Conservation (phyloP, 2,797 vertebrate species). For the Sebastes itinus region DNA sequence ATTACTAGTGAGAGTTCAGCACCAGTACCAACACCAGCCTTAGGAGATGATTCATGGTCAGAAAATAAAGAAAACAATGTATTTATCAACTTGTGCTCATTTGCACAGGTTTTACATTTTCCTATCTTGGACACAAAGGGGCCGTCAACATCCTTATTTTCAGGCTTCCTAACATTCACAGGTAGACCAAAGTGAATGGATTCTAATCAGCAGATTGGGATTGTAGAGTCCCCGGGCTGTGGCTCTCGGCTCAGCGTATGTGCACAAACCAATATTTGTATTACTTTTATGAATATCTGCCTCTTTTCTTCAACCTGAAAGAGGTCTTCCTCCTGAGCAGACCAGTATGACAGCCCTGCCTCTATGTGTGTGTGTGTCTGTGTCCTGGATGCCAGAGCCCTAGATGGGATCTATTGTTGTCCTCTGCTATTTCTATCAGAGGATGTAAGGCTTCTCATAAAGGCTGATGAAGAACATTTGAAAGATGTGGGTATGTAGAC, state of each 20-base stretch:
- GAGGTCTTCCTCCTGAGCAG: conserved; percentile 13
- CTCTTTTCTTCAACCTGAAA: conserved; percentile 24
- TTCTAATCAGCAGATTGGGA: background rate
- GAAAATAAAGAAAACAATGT: background rate
- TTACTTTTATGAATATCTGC: conserved; percentile 28
- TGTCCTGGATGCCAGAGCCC: conserved; percentile 30
- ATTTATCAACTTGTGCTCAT: background rate
- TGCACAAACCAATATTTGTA: conserved; percentile 11
- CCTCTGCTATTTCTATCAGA: conserved; percentile 45
- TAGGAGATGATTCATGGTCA: background rate
- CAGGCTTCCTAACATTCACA: background rate
- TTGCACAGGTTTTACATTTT: background rate
- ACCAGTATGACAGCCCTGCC: background rate
- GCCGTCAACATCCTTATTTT: background rate
- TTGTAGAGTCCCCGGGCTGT: background rate
- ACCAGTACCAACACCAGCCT: background rate
- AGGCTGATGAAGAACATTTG: conserved; percentile 38
- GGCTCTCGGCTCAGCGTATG: background rate
- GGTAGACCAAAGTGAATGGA: background rate
- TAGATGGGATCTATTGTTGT: conserved; percentile 63
- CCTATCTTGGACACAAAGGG: background rate
- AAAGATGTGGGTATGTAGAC: conserved; percentile 43
- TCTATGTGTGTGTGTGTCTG: conserved; percentile 3
- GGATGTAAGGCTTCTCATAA: conserved; percentile 40
- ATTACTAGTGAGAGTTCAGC: too few species aligned